These are phyloP conservation scores for Stichodactyla mertensii DNA, from an alignment of 64 coral and sea anemone species.

Conservation along the genomic window DNA sequence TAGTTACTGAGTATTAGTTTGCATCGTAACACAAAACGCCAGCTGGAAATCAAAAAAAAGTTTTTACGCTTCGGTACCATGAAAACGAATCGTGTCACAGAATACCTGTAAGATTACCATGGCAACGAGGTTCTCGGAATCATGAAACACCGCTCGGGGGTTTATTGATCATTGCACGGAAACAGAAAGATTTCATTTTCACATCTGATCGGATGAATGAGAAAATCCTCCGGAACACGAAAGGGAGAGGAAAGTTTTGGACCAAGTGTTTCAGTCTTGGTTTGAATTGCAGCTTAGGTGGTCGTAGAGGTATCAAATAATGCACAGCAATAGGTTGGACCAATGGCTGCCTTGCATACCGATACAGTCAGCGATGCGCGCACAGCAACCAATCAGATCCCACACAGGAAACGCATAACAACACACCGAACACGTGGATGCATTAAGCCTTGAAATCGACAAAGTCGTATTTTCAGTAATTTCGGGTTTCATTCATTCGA, in stretches of 20 bases:
- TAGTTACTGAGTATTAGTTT: not conserved
- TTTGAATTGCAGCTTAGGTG: not conserved
- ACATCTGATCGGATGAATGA: not conserved
- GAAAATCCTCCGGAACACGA: not conserved
- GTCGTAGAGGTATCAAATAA: not conserved
- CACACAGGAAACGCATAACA: constrained; percentile 62
- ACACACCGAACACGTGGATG: constrained; percentile 62
- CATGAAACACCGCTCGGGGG: not conserved
- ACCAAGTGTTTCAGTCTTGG: not conserved
- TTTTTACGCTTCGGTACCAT: constrained; percentile 17
- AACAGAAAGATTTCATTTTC: constrained; percentile 21
- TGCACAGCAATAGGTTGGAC: constrained; percentile 17
- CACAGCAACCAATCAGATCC: constrained; percentile 89
- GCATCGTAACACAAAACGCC: constrained; percentile 2
- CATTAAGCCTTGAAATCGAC: constrained; percentile 25
- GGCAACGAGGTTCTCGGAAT: not conserved
- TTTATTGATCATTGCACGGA: not conserved
- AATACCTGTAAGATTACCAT: not conserved
- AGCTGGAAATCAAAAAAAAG: constrained; percentile 9
- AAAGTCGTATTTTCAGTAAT: constrained; percentile 52
- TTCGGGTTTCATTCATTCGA: constrained; percentile 78
- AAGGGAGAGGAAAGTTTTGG: not conserved
- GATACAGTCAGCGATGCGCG: constrained; percentile 42
- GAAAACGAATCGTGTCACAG: not conserved
- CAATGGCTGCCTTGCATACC: constrained; percentile 66